These are phyloP conservation scores for Enteromius paludinosus DNA, from an alignment of 2,797 vertebrate genomes.

Conservation along the genomic window DNA sequence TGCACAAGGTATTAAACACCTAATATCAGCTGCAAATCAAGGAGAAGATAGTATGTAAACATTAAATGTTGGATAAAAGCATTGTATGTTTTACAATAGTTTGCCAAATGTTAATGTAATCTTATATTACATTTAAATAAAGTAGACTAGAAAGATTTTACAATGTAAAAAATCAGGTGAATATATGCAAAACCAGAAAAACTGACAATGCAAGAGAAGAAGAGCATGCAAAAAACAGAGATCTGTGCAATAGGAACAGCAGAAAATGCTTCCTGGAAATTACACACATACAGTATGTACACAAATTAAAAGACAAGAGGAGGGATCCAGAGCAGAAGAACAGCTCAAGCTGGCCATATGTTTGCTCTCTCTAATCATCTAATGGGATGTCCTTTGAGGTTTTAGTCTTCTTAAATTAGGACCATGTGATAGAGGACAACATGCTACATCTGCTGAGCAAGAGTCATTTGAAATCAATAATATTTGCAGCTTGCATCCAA, in stretches of 20 bases:
- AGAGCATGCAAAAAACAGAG: no score
- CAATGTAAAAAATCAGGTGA: background rate
- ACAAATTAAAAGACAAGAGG: constrained; percentile 5
- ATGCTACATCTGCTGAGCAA: constrained; percentile 13
- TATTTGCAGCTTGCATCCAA: constrained; percentile 12
- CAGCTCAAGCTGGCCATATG: constrained; percentile 33
- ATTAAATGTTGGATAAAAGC: no score
- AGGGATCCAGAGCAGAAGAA: constrained; percentile 23
- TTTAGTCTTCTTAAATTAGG: constrained; percentile 47
- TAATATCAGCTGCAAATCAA: background rate
- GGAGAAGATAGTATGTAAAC: background rate
- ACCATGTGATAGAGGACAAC: constrained; percentile 15
- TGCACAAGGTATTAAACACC: background rate
- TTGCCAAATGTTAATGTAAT: background rate
- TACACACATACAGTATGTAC: background rate
- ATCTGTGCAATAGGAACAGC: constrained; percentile 1
- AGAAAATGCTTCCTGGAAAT: background rate
- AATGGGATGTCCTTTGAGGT: constrained; percentile 37
- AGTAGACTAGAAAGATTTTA: constrained; percentile 1
- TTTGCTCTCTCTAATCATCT: constrained; percentile 48
- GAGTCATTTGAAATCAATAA: constrained; percentile 35
- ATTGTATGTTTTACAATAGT: no score
- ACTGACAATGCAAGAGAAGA: background rate
- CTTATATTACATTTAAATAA: background rate
- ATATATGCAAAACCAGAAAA: background rate